Evolutionary conservation across 2,888 invertebrate genomes (phyloP), one percentile per base, ranked within the genome.

Genomic region (Cataglyphis albicans): DNA sequence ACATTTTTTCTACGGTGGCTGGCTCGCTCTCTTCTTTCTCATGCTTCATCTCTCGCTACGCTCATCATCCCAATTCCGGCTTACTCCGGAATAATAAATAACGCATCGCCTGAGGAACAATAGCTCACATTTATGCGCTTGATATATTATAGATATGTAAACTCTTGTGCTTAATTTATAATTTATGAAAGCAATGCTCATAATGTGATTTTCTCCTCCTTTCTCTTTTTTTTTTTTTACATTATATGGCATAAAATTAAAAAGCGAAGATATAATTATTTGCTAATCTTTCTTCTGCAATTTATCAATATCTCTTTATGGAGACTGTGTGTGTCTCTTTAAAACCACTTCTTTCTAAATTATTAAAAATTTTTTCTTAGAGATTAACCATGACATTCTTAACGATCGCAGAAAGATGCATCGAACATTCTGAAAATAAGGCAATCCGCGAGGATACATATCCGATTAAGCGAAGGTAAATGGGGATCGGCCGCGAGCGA

Each of bases 381-480:
- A 12, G 12, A 25, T 80, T n/a, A 59, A 25, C 55, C 18, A 52
- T 25, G 25, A 44, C 21, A 32, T 70, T 32, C 12, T 29, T 21
- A 18, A 41, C 1, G 15, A 52, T 18, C 15, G 75, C 52, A 38
- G 25, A 65, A 25, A 76, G 65, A 15, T 64, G 6, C 25, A 18
- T 73, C 25, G 59, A 38, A 38, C 48, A 61, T 35, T 38, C 25
- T 68, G 81, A 67, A 75, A 84, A 63, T 73, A 73, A 68, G 38
- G 59, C 44, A 48, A 72, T 72, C 65, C 82, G 72, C 35, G 41
- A 21, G 82, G 67, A 82, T 75, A 73, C 61, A 64, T 82, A 48
- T 57, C 32, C 65, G 82, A 84, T 84, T 78, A 78, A 78, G 73
- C 67, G 82, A 78, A 78, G 78, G 68, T 64, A 82, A 72, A 44